Conservation (phyloP, 1,140 invertebrate genomes). For the Zaprionus inermis region DNA sequence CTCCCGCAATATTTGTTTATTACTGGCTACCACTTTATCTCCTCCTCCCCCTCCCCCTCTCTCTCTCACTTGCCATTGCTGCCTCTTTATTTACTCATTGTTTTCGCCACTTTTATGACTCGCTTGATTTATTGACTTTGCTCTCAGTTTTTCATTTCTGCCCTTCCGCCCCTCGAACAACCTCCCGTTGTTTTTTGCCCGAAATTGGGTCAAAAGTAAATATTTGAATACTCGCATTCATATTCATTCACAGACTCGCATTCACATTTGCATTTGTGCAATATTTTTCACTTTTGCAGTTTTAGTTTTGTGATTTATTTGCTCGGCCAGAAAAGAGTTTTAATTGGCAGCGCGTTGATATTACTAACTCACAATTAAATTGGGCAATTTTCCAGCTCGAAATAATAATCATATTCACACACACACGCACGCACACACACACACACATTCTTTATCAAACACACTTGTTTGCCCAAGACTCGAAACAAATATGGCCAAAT, state of each 20-base stretch:
- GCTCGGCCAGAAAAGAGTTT: conserved; percentile 29
- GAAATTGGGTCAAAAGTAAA: conserved; percentile 62
- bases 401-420: not conserved
- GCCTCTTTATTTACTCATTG: conserved; percentile 60
- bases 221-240: conserved; percentile 44
- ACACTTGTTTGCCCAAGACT: not conserved
- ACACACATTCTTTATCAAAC: not conserved
- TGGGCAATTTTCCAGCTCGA: not conserved
- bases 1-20: not conserved
- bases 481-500: not conserved
- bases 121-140: conserved; percentile 33
- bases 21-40: not conserved
- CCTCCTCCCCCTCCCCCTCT: conserved; percentile 2
- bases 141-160: conserved; percentile 22
- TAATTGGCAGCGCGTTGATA: conserved; percentile 3
- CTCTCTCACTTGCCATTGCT: not conserved
- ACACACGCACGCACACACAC: not conserved
- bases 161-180: not conserved
- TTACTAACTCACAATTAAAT: conserved; percentile 10
- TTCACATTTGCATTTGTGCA: conserved; percentile 19
- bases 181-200: conserved; percentile 27
- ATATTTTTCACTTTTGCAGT: conserved; percentile 19
- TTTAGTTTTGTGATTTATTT: conserved; percentile 23
- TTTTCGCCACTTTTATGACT: conserved; percentile 51
- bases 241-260: conserved; percentile 7